Percentiles rank a stretch among this genome's conserved stretches.
These are phyloP conservation scores for Cephus cinctus DNA, from an alignment of 1,140 invertebrate species.

Conservation along the genomic window DNA sequence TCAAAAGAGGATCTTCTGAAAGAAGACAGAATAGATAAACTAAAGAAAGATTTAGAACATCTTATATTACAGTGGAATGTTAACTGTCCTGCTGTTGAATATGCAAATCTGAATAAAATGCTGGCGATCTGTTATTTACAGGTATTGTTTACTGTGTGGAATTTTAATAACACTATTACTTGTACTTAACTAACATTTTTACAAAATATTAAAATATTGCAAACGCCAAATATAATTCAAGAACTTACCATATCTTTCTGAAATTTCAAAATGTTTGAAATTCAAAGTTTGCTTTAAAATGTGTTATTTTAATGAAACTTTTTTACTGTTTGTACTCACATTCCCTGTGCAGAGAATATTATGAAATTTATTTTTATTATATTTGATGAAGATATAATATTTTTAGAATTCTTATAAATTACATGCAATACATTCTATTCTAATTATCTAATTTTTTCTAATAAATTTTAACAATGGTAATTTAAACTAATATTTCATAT, in stretches of 20 bases:
- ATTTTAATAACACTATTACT: constrained; percentile 8
- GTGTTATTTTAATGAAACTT: constrained; percentile 2
- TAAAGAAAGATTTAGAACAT: constrained; percentile 16
- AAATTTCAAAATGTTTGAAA: background rate
- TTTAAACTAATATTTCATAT: constrained; percentile 5
- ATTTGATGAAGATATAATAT: constrained; percentile 3
- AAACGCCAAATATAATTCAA: background rate
- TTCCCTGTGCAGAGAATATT: background rate
- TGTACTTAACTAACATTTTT: constrained; percentile 2
- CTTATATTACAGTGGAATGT: constrained; percentile 13
- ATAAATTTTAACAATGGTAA: constrained; percentile 1
- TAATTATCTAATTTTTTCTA: constrained; percentile 5
- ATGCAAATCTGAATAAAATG: constrained; percentile 38
- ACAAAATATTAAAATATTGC: background rate
- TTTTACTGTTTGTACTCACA: background rate
- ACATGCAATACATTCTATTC: constrained; percentile 1
- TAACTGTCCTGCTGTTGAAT: constrained; percentile 30
- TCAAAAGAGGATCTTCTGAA: background rate
- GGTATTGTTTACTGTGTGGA: too few species aligned
- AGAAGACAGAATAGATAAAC: constrained; percentile 4
- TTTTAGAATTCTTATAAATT: constrained; percentile 10
- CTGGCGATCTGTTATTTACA: constrained; percentile 35
- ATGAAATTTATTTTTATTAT: background rate
- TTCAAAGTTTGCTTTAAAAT: constrained; percentile 3
- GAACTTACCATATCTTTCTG: background rate